Base-by-base conservation (phyloP, 2,113 vertebrate genomes). In the Paramisgurnus dabryanus region DNA sequence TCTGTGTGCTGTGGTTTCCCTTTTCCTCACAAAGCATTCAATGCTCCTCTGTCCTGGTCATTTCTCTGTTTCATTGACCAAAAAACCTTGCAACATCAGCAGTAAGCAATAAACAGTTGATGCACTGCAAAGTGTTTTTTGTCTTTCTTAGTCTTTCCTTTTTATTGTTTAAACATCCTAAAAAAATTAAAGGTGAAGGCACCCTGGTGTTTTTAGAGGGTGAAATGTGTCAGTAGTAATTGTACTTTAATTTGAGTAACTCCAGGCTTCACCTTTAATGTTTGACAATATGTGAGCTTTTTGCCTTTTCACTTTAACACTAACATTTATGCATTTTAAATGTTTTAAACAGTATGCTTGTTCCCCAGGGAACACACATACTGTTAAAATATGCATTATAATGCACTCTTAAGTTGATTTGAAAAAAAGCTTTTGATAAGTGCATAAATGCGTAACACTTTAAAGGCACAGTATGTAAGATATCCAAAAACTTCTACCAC, bases 1-100 rank as follows among this genome's bases (percentile, higher is more conserved):
- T 87, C 80, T 88, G 66, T 86, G 82, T 91, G 13, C 2, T 55
- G 8, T 88, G 91, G 89, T 93, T 90, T 89, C 91, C 87, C 91
- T 74, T 77, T 58, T 90, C 70, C 55, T 72, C 87, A 90, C 47
- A 8, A 27, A 53, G 34, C 47, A 41, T 81, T 75, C 53, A 76
- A 18, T 80, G 40, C 49, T 80, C 10, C 74, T 79, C 63, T 18
- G 13, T 27, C 18, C 81, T 67, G 27, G 13, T 60, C 66, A 74
- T 70, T 45, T 77, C 61, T 69, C 66, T 79, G 73, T 74, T 65
- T 65, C 43, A 76, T 67, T 43, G 43, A 75, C 57, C 67, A 47
- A 78, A 65, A 67, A 49, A 76, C 72, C 67, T 76, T 80, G 80
- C 58, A 83, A 84, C 80, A 81, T 65, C 63, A 55, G 66, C 67